phyloP scores from a whole-genome alignment of 2,888 invertebrate species.

The Apeira syringaria region DNA sequence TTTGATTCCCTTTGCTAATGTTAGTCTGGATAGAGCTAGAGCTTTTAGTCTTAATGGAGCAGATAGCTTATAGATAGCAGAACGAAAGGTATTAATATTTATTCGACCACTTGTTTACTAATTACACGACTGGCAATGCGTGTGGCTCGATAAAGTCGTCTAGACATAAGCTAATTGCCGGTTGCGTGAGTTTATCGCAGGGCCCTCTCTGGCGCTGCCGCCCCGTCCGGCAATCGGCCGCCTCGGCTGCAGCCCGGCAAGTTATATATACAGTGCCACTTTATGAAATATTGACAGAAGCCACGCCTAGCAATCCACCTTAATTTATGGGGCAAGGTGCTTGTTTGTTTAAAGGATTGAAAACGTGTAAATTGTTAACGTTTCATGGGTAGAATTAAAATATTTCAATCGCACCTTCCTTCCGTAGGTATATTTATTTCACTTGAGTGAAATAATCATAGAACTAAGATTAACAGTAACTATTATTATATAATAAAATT shows the following conservation, averaged over 20 bases:
- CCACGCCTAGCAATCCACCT: conserved; percentile 28
- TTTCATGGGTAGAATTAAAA: conserved; percentile 5
- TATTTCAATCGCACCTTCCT: background rate
- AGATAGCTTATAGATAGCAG: conserved; percentile 1
- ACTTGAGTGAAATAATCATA: too few relatives aligned
- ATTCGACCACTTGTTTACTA: conserved; percentile 15
- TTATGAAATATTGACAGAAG: conserved; percentile 28
- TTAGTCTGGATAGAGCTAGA: background rate
- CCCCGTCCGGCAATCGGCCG: conserved; percentile 23
- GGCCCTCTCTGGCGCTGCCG: conserved; percentile 20
- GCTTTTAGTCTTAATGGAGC: too few relatives aligned
- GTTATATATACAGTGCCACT: conserved; percentile 35
- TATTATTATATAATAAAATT: too few relatives aligned
- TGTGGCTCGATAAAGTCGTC: conserved; percentile 46
- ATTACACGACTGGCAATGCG: conserved; percentile 19
- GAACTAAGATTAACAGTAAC: too few relatives aligned
- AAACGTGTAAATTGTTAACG: conserved; percentile 19
- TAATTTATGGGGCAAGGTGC: conserved; percentile 31
- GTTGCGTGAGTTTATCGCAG: conserved; percentile 20
- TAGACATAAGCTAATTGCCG: conserved; percentile 51
- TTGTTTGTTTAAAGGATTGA: conserved; percentile 31
- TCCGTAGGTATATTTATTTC: too few relatives aligned
- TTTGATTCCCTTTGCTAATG: conserved; percentile 5
- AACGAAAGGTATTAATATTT: conserved; percentile 1
- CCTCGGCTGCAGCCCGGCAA: conserved; percentile 25